phyloP scores from a whole-genome alignment of 1,140 invertebrate species.

The Calephelis nemesis region DNA sequence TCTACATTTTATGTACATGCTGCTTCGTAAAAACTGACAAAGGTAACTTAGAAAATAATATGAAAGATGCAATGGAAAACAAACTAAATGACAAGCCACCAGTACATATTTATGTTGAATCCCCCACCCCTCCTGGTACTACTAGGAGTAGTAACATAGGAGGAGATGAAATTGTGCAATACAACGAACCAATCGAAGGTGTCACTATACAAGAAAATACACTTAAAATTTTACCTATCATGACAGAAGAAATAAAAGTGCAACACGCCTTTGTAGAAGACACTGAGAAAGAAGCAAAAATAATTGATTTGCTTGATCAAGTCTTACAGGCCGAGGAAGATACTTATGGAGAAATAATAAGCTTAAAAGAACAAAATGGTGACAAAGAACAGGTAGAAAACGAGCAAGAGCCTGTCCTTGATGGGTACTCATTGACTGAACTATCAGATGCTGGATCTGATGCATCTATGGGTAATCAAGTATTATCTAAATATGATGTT shows the following conservation, averaged over 20 bases:
- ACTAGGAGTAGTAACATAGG: conserved; percentile 45
- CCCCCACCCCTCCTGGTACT: conserved; percentile 63
- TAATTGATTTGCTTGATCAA: conserved; percentile 70
- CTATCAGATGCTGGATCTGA: conserved; percentile 70
- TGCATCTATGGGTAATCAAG: conserved; percentile 67
- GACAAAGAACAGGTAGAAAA: conserved; percentile 39
- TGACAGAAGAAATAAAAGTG: conserved; percentile 51
- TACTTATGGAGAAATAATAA: conserved; percentile 57
- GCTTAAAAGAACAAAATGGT: conserved; percentile 47
- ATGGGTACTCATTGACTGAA: conserved; percentile 65
- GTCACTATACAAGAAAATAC: conserved; percentile 36
- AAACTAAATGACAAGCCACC: conserved; percentile 54
- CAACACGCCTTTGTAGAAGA: conserved; percentile 59
- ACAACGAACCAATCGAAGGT: conserved; percentile 35
- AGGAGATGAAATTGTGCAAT: conserved; percentile 34
- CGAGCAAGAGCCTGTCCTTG: conserved; percentile 35
- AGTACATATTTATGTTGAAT: conserved; percentile 61
- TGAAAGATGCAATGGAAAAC: conserved; percentile 33
- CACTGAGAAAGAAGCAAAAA: conserved; percentile 72
- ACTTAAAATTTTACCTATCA: conserved; percentile 34
- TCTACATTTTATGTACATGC: conserved; percentile 56
- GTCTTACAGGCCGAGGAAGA: conserved; percentile 72
- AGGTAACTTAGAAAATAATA: conserved; percentile 33
- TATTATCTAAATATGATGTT: conserved; percentile 73
- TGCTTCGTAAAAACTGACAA: conserved; percentile 46